Percentiles rank a stretch among this genome's conserved stretches.
Evolutionary conservation across 30 jellyfish, hydroid and myxozoan species (phyloP).

Genomic region (Haliclystus octoradiatus): DNA sequence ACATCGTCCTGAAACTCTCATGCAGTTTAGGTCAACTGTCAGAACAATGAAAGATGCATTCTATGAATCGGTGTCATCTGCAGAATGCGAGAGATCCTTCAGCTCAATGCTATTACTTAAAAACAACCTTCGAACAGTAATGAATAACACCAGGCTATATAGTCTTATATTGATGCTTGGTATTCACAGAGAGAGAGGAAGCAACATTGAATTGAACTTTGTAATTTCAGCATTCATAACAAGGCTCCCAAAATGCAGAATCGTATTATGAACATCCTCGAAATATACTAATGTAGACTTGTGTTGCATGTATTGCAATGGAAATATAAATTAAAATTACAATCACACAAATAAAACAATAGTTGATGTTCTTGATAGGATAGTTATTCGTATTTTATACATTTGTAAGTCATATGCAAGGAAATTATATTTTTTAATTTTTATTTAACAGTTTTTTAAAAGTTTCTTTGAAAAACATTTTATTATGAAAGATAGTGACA

Average conservation of each 20-base stretch:
- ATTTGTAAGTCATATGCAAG: too few relatives aligned
- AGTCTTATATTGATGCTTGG: background rate
- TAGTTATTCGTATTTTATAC: too few relatives aligned
- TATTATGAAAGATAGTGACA: too few relatives aligned
- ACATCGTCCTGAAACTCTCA: slow-evolving; percentile 6
- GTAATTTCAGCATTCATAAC: background rate
- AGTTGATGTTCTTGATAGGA: too few relatives aligned
- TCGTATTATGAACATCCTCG: background rate
- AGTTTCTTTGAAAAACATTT: too few relatives aligned
- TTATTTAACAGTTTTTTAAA: too few relatives aligned
- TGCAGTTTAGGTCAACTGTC: background rate
- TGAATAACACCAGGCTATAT: too few relatives aligned
- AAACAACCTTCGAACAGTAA: background rate
- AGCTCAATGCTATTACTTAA: slow-evolving; percentile 22
- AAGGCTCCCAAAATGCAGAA: background rate
- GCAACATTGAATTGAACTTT: background rate
- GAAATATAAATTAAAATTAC: too few relatives aligned
- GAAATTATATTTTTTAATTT: too few relatives aligned
- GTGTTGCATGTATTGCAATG: too few relatives aligned
- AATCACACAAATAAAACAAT: too few relatives aligned
- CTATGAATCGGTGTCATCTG: slow-evolving; percentile 17
- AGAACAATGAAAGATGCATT: background rate
- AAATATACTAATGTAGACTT: too few relatives aligned
- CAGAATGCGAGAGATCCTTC: slow-evolving; percentile 20
- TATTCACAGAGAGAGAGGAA: background rate